Evolutionary conservation across 2,888 invertebrate genomes (phyloP), one percentile per base, ranked within the genome.

Genomic region (Hirtodrosophila alboralis): DNA sequence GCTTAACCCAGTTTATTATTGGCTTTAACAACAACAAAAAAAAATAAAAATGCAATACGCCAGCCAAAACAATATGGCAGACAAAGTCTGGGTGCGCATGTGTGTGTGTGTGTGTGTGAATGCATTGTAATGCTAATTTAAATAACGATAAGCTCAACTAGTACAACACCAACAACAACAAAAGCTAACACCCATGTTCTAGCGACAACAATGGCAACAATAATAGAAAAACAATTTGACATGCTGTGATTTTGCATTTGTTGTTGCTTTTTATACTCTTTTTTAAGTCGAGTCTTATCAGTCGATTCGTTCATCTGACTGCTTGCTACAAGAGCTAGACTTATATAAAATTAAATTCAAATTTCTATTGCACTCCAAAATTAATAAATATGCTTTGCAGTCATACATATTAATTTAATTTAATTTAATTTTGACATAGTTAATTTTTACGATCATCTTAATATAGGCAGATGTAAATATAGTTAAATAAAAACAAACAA

Each of bases 161-260:
- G 70, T 70, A 63, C 47, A 53, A 52, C 59, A 58, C 41, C 37
- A 53, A 37, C 59, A 61, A 70, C 63, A 47, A 38, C 51, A 71
- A n/a, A n/a, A n/a, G n/a, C n/a, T n/a, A n/a, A 61, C 62, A 30
- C 36, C 44, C 48, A 53, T 21, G 38, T 47, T 49, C 26, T 54
- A 57, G 45, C 49, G 58, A 66, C 72, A 64, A 76, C 65, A 75
- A 75, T 63, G 57, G 47, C 62, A 65, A 67, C 74, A 84, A 81
- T 84, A 85, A 79, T 79, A 80, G 84, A 73, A 80, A 85, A 83
- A 85, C 84, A 85, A 80, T 80, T 80, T 80, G 84, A 80, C 86
- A 80, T 65, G 76, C 80, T 70, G 77, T 69, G 79, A 80, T 85
- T 85, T 68, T 64, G 66, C 58, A 56, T 56, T 58, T 68, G 40